phyloP scores from a whole-genome alignment of 2,797 vertebrate genomes.

The Mionectes olivaceus region DNA sequence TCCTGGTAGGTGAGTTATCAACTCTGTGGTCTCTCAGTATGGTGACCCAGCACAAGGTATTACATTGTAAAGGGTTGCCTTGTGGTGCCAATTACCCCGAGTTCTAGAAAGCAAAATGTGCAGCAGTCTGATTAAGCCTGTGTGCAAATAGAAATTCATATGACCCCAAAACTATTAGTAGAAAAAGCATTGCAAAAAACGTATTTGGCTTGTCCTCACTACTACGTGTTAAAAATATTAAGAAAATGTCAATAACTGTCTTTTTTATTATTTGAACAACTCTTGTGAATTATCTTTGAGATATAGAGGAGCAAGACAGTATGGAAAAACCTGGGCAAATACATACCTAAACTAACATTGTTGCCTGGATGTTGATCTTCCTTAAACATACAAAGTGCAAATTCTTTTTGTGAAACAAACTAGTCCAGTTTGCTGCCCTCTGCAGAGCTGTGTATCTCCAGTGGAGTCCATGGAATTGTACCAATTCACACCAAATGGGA shows the following conservation, averaged over 20 bases:
- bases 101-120: neutral
- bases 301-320: neutral
- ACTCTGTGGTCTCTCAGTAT: neutral
- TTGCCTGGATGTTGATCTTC: neutral
- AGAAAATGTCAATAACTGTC: neutral
- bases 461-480: rapidly evolving
- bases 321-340: neutral
- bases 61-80: neutral
- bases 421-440: neutral
- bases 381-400: neutral
- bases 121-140: neutral
- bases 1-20: constrained; percentile 58
- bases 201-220: neutral
- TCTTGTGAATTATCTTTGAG: neutral
- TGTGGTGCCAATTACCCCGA: constrained; percentile 21
- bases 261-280: neutral
- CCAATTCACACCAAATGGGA: rapidly evolving
- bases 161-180: neutral
- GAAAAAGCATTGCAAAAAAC: neutral
- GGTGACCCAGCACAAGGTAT: constrained; percentile 20
- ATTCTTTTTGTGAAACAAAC: neutral
- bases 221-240: neutral
- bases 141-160: neutral
- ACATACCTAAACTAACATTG: neutral
- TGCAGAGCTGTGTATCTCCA: neutral